Percentiles rank a stretch among this genome's conserved stretches.
Evolutionary conservation across 1,140 invertebrate species (phyloP).

Genomic region (Drosophila lini): DNA sequence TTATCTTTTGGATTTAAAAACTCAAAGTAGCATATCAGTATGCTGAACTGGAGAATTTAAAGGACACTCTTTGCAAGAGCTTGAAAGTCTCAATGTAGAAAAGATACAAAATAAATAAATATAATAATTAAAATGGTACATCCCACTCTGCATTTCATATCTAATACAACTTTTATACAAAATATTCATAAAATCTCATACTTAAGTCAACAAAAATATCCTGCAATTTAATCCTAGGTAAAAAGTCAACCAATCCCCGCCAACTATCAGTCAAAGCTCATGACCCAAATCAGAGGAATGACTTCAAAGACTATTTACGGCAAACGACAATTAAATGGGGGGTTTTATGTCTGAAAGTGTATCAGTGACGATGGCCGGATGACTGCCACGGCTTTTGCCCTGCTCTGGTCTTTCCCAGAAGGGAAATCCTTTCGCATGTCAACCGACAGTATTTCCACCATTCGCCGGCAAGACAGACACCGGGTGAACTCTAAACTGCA

Average conservation of each 20-base stretch:
- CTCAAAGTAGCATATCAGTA: no score
- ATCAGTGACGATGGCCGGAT: slow-evolving; percentile 38
- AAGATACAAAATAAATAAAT: no score
- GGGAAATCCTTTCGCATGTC: slow-evolving; percentile 73
- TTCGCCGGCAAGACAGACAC: slow-evolving; percentile 28
- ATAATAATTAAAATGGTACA: no score
- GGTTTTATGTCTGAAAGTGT: slow-evolving; percentile 34
- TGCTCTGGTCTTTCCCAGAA: slow-evolving; percentile 53
- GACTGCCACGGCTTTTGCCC: slow-evolving; percentile 22
- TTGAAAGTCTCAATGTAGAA: background rate
- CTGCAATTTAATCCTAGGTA: slow-evolving; percentile 3
- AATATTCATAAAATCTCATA: no score
- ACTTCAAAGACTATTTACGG: slow-evolving; percentile 48
- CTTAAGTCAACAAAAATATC: background rate
- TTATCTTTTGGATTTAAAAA: background rate
- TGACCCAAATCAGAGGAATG: slow-evolving; percentile 38
- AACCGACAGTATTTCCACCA: slow-evolving; percentile 62
- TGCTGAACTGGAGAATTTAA: background rate
- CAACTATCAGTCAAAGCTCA: slow-evolving; percentile 24
- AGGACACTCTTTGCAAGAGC: background rate
- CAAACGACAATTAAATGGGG: slow-evolving; percentile 47
- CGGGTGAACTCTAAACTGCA: slow-evolving; percentile 35
- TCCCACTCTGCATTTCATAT: background rate
- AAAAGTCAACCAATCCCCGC: background rate
- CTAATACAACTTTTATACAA: no score